A percentile compares a stretch with the other conserved stretches of the same genome.
Evolutionary conservation across 2,113 vertebrate species (phyloP).

Genomic region (Sylvilagus bachmani): DNA sequence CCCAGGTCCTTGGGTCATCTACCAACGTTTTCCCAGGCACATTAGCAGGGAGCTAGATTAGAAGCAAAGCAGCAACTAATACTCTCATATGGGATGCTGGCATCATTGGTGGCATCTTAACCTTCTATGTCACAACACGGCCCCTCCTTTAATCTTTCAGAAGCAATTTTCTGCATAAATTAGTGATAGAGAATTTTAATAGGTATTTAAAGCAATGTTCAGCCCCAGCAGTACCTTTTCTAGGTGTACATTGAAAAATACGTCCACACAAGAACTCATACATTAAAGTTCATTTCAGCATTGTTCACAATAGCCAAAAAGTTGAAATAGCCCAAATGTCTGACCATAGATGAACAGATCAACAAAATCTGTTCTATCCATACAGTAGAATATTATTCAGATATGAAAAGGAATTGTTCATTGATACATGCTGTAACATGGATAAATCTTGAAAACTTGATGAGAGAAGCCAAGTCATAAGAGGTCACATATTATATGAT

Average conservation of each 20-base stretch:
- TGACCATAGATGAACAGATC: neutral
- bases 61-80: no score
- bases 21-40: no score
- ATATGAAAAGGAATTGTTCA: neutral
- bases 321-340: neutral
- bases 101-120: no score
- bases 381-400: neutral
- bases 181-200: neutral
- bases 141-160: neutral
- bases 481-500: no score
- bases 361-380: rapidly evolving
- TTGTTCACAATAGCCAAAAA: neutral
- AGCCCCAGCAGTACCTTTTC: neutral
- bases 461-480: neutral
- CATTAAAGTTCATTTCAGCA: neutral
- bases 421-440: no score
- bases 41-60: no score
- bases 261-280: neutral
- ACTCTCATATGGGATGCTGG: no score
- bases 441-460: neutral
- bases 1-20: no score
- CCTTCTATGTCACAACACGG: no score
- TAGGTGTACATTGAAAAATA: no score
- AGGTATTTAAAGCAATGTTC: neutral
- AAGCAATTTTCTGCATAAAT: neutral